Evolutionary conservation across 1,140 invertebrate genomes (phyloP).

Genomic region (Ostrea denselamellosa): DNA sequence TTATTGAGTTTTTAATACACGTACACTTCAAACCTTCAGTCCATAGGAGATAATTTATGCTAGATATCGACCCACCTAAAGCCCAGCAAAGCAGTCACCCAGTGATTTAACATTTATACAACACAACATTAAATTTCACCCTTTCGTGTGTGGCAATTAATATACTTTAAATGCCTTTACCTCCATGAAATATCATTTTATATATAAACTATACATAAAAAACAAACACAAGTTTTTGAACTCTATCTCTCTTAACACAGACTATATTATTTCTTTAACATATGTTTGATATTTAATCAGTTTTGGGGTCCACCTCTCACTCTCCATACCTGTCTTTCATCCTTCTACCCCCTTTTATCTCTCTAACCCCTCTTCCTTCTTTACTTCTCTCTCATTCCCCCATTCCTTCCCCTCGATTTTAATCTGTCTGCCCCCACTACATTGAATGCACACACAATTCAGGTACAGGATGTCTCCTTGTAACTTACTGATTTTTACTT

Average conservation of each 20-base stretch:
- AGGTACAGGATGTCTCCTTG: too few species aligned
- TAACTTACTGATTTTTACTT: too few species aligned
- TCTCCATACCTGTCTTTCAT: too few species aligned
- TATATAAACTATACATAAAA: background rate
- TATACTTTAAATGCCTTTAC: background rate
- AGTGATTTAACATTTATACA: constrained; percentile 10
- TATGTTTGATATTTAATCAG: background rate
- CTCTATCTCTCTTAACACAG: background rate
- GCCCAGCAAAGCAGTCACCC: background rate
- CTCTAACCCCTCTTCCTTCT: too few species aligned
- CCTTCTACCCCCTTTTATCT: too few species aligned
- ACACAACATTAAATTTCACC: constrained; percentile 19
- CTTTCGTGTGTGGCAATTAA: background rate
- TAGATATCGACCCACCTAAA: constrained; percentile 5
- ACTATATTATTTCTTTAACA: too few species aligned
- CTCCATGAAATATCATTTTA: background rate
- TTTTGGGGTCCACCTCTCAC: background rate
- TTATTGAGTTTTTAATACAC: background rate
- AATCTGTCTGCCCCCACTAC: too few species aligned
- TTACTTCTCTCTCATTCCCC: too few species aligned
- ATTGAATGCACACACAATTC: too few species aligned
- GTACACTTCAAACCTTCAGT: background rate
- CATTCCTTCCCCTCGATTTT: too few species aligned
- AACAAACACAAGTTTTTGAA: background rate
- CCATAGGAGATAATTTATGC: background rate